Percentiles rank a stretch among this genome's conserved stretches.
These are phyloP conservation scores for Lobophora halterata DNA, from an alignment of 2,888 invertebrate species.

Conservation along the genomic window DNA sequence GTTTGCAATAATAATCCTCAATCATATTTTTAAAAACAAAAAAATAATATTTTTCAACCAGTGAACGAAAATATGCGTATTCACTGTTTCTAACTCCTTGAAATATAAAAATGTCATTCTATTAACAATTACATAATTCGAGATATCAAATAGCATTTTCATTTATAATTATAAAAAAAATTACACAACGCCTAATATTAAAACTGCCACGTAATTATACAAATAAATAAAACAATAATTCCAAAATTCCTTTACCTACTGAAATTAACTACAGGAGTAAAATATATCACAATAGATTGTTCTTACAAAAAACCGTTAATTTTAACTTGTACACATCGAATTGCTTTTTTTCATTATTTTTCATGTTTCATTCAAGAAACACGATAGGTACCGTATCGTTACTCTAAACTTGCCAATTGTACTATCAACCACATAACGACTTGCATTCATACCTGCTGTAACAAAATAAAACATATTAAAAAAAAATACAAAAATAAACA, in stretches of 20 bases:
- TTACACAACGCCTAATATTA: no score
- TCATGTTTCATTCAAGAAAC: slow-evolving; percentile 1
- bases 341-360: not conserved
- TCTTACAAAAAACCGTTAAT: slow-evolving; percentile 10
- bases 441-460: slow-evolving; percentile 75
- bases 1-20: no score
- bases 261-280: slow-evolving; percentile 14
- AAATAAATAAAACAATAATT: slow-evolving; percentile 14
- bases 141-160: no score
- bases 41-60: no score
- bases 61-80: no score
- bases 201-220: not conserved
- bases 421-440: slow-evolving; percentile 72
- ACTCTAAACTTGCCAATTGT: slow-evolving; percentile 45
- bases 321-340: slow-evolving; percentile 16
- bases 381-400: no score
- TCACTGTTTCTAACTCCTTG: no score
- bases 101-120: no score
- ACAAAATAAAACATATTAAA: slow-evolving; percentile 46
- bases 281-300: slow-evolving; percentile 23
- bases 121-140: no score
- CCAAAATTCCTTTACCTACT: slow-evolving; percentile 10
- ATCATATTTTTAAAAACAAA: no score
- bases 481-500: slow-evolving; percentile 33
- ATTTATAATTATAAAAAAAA: no score